These are phyloP conservation scores for Sycophila sp. DNA, from an alignment of 1,140 invertebrate species.

Conservation along the genomic window DNA sequence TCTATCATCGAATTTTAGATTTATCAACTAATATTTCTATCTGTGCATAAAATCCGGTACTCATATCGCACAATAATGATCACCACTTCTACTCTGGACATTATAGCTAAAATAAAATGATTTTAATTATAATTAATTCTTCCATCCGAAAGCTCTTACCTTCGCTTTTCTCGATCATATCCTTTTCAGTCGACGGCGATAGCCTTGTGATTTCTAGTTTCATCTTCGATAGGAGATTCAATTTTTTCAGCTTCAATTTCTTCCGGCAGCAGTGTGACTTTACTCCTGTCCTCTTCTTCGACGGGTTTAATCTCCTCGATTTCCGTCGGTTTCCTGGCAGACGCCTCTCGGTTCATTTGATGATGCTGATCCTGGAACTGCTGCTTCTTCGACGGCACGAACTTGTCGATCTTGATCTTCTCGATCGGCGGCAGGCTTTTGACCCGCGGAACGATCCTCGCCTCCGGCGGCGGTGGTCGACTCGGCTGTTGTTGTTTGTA, in stretches of 20 bases:
- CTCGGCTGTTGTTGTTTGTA: slow-evolving; percentile 46
- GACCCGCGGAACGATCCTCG: slow-evolving; percentile 34
- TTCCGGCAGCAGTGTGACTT: not conserved
- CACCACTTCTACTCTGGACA: too few relatives aligned
- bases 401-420: slow-evolving; percentile 54
- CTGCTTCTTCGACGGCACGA: slow-evolving; percentile 43
- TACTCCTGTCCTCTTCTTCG: slow-evolving; percentile 11
- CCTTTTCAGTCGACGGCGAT: slow-evolving; percentile 59
- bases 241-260: slow-evolving; percentile 52
- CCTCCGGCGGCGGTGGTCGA: slow-evolving; percentile 42
- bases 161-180: slow-evolving; percentile 57
- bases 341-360: slow-evolving; percentile 21
- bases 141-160: slow-evolving; percentile 45
- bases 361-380: slow-evolving; percentile 11
- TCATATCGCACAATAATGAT: too few relatives aligned
- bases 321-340: not conserved
- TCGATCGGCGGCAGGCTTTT: slow-evolving; percentile 44
- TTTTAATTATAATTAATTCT: not conserved
- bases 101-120: too few relatives aligned
- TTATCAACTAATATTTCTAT: too few relatives aligned
- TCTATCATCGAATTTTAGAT: too few relatives aligned
- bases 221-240: slow-evolving; percentile 7
- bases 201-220: slow-evolving; percentile 25
- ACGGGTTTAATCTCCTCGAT: not conserved
- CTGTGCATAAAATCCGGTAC: too few relatives aligned